These are phyloP conservation scores for Oophaga pumilio DNA, from an alignment of 2,113 vertebrate genomes.

Conservation along the genomic window DNA sequence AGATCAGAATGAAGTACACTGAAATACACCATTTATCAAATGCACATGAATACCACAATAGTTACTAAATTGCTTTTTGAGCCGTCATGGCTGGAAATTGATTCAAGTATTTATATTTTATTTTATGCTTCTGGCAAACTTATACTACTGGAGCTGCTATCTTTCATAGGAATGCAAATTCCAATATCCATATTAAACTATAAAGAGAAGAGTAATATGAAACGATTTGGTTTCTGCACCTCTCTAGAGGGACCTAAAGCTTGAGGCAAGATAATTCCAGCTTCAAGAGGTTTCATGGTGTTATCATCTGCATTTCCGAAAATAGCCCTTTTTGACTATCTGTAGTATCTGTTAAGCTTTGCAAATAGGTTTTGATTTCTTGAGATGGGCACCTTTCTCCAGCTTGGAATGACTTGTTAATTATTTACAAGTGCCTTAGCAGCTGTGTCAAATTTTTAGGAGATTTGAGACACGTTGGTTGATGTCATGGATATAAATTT, in stretches of 20 bases:
- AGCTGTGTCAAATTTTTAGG: constrained; percentile 64
- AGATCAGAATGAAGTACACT: constrained; percentile 49
- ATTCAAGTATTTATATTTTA: constrained; percentile 57
- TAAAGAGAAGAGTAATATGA: constrained; percentile 55
- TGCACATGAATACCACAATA: constrained; percentile 53
- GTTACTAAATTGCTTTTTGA: constrained; percentile 54
- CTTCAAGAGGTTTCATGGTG: constrained; percentile 53
- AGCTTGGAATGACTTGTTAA: constrained; percentile 58
- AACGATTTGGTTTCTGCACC: constrained; percentile 51
- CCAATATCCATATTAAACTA: constrained; percentile 57
- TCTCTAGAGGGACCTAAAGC: constrained; percentile 54
- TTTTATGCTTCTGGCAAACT: constrained; percentile 55
- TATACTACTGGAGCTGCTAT: constrained; percentile 49
- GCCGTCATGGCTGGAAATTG: constrained; percentile 47
- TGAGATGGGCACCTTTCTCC: constrained; percentile 58
- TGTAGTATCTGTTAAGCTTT: constrained; percentile 58
- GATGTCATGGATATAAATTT: constrained; percentile 56
- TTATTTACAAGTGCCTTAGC: constrained; percentile 60
- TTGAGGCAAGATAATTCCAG: constrained; percentile 57
- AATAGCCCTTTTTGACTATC: constrained; percentile 55
- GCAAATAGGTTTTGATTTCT: constrained; percentile 62
- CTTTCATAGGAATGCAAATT: constrained; percentile 57
- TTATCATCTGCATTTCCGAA: constrained; percentile 57
- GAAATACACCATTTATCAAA: constrained; percentile 50
- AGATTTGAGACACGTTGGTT: constrained; percentile 60